Evolutionary conservation across 2,113 vertebrate genomes (phyloP).

Genomic region (Amphiprion percula): DNA sequence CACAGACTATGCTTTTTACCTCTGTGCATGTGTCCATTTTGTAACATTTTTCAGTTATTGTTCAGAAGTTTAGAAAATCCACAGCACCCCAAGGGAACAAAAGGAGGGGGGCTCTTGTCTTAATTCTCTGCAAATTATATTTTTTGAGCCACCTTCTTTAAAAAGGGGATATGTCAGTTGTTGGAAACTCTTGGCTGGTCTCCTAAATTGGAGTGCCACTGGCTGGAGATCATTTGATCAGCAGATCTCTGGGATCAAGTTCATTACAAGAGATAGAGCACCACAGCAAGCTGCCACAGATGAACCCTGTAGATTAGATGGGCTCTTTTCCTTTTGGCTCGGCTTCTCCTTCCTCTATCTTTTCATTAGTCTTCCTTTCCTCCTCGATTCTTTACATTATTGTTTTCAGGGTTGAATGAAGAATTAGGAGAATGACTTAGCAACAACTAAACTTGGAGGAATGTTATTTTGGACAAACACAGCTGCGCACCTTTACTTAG

Average conservation of each 20-base stretch:
- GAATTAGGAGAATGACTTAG: background rate
- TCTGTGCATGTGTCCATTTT: constrained; percentile 9
- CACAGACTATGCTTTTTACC: constrained; percentile 23
- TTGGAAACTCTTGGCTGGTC: constrained; percentile 32
- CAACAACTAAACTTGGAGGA: background rate
- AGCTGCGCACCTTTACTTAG: too few relatives aligned
- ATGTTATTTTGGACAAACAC: background rate
- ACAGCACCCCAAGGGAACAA: constrained; percentile 16
- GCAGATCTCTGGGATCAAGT: constrained; percentile 65
- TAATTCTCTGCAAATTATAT: constrained; percentile 34
- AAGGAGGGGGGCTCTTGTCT: constrained; percentile 27
- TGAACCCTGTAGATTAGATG: constrained; percentile 53
- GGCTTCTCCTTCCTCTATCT: constrained; percentile 29
- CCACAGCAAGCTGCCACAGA: constrained; percentile 42
- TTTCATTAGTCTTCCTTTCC: constrained; percentile 18
- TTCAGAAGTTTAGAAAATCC: constrained; percentile 34
- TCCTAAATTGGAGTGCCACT: constrained; percentile 45
- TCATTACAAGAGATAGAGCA: constrained; percentile 65
- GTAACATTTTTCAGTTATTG: constrained; percentile 39
- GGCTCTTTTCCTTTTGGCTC: constrained; percentile 19
- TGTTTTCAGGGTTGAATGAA: background rate
- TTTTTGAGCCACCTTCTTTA: background rate
- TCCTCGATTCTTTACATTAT: background rate
- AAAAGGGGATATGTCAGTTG: constrained; percentile 3
- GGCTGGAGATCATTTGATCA: constrained; percentile 60